phyloP scores from a whole-genome alignment of 2,888 invertebrate genomes.

The Xanthia togata region DNA sequence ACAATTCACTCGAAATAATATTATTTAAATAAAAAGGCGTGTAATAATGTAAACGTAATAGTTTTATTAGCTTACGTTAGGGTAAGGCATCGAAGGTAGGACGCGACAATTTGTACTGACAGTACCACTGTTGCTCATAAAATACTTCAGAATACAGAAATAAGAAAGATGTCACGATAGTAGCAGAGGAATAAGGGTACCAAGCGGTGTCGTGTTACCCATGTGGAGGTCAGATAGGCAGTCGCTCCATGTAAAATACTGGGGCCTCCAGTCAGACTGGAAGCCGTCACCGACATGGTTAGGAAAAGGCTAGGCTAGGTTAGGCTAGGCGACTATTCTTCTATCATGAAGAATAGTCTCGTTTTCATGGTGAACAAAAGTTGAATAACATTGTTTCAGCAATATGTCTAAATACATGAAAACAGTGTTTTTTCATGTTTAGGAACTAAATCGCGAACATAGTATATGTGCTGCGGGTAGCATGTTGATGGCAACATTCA shows the following conservation, averaged over 20 bases:
- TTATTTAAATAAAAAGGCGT: slow-evolving; percentile 54
- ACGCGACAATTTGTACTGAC: slow-evolving; percentile 64
- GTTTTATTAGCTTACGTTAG: slow-evolving; percentile 65
- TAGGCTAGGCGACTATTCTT: too few relatives aligned
- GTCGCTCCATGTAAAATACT: neutral
- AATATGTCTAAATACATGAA: neutral
- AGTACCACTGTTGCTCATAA: slow-evolving; percentile 46
- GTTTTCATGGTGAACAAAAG: neutral
- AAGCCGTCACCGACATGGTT: neutral
- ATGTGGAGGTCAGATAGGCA: neutral
- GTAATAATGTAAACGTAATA: slow-evolving; percentile 64
- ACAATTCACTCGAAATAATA: too few relatives aligned
- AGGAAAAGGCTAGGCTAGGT: neutral
- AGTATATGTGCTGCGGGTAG: neutral
- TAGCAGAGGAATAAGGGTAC: neutral
- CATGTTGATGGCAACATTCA: neutral
- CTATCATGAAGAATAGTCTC: too few relatives aligned
- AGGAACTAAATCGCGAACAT: neutral
- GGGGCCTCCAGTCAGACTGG: neutral
- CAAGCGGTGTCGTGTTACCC: neutral
- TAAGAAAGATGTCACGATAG: slow-evolving; percentile 18
- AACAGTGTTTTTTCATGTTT: neutral
- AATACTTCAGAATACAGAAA: neutral
- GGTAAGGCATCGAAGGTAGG: slow-evolving; percentile 70
- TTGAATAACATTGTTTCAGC: neutral